phyloP scores from a whole-genome alignment of 2,888 invertebrate genomes.

The Automeris io region DNA sequence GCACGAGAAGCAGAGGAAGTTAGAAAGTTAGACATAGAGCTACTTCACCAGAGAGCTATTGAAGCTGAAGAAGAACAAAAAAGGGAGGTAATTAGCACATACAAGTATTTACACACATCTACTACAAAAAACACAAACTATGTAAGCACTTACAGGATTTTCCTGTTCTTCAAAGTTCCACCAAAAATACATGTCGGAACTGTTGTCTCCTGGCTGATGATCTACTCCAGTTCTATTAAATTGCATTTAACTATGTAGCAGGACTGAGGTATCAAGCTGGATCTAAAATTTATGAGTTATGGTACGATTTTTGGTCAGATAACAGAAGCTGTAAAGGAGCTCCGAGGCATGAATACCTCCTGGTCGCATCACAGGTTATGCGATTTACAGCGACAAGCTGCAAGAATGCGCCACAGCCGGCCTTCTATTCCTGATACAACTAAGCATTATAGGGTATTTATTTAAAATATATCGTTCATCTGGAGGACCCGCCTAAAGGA shows the following conservation, averaged over 20 bases:
- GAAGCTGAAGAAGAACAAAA: constrained; percentile 76
- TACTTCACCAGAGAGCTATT: constrained; percentile 78
- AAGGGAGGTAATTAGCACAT: constrained; percentile 56
- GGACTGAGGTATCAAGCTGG: background rate
- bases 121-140: background rate
- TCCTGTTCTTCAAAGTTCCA: background rate
- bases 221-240: background rate
- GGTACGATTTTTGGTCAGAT: constrained; percentile 27
- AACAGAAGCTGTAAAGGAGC: constrained; percentile 52
- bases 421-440: constrained; percentile 61
- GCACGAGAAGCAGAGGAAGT: constrained; percentile 78
- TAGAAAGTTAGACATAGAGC: constrained; percentile 75
- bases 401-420: constrained; percentile 51
- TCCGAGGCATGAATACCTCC: constrained; percentile 69
- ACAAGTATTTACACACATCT: background rate
- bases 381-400: constrained; percentile 56
- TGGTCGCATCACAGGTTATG: constrained; percentile 65
- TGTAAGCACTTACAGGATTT: background rate
- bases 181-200: background rate
- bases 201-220: background rate
- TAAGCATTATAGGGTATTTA: constrained; percentile 43
- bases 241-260: background rate
- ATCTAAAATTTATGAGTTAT: background rate
- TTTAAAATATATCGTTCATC: background rate
- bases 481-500: background rate